These are phyloP conservation scores for Hoplias malabaricus DNA, from an alignment of 2,113 vertebrate genomes.

Conservation along the genomic window DNA sequence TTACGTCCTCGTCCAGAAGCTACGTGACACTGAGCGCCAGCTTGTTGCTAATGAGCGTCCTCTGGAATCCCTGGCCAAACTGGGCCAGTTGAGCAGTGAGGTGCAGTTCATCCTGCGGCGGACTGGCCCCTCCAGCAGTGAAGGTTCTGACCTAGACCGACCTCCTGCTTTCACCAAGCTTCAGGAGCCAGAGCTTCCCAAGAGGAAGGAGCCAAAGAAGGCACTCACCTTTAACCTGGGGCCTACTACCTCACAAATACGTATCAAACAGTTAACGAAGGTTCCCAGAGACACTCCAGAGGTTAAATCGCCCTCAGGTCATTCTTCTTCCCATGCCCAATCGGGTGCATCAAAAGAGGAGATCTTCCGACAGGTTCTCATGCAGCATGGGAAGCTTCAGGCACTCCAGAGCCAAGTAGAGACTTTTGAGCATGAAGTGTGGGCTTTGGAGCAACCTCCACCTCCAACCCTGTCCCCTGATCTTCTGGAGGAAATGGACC, in stretches of 20 bases:
- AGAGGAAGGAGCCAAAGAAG: constrained; percentile 69
- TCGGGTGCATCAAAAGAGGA: constrained; percentile 72
- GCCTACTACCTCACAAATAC: constrained; percentile 51
- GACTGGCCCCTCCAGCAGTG: constrained; percentile 78
- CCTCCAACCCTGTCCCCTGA: constrained; percentile 58
- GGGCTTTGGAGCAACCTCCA: constrained; percentile 62
- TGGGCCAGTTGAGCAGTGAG: constrained; percentile 83
- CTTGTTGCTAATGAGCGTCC: constrained; percentile 83
- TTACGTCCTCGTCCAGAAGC: constrained; percentile 84
- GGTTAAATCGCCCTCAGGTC: constrained; percentile 35
- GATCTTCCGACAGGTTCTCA: constrained; percentile 73
- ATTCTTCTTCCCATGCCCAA: background rate
- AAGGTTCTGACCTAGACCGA: constrained; percentile 54
- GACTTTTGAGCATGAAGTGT: constrained; percentile 71
- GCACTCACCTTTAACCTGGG: constrained; percentile 77
- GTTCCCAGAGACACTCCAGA: constrained; percentile 53
- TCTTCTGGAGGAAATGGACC: constrained; percentile 59
- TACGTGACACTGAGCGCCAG: constrained; percentile 83
- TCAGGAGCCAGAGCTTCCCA: constrained; percentile 65
- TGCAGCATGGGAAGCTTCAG: constrained; percentile 76
- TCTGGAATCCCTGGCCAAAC: constrained; percentile 80
- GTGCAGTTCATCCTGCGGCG: constrained; percentile 86
- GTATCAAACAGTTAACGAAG: constrained; percentile 39
- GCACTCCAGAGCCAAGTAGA: constrained; percentile 72
- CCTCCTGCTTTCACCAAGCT: constrained; percentile 37